Conservation (phyloP, 2,888 invertebrate species). For the Alsophila aescularia region DNA sequence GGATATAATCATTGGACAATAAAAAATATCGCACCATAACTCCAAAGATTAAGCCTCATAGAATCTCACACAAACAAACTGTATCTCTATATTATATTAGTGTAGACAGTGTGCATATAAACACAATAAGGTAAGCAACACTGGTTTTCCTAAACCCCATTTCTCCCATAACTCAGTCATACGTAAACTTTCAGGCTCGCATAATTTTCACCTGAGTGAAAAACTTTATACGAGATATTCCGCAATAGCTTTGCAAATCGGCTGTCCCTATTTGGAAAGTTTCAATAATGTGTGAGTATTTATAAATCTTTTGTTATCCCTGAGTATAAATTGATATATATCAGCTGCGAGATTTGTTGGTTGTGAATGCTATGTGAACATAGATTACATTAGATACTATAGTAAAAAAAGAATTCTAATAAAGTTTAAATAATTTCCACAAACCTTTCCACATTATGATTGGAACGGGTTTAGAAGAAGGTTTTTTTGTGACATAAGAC, state of each 20-base stretch:
- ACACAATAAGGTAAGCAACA: constrained; percentile 22
- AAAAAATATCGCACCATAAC: background rate
- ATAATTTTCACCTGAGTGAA: constrained; percentile 89
- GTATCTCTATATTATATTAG: constrained; percentile 12
- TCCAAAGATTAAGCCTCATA: background rate
- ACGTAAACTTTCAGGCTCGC: constrained; percentile 76
- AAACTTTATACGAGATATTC: constrained; percentile 91
- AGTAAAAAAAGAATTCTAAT: no score
- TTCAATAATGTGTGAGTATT: constrained; percentile 88
- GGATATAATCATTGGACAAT: no score
- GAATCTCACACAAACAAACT: background rate
- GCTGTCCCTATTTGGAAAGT: constrained; percentile 90
- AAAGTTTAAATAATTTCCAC: no score
- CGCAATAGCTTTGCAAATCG: constrained; percentile 90
- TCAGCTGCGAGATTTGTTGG: background rate
- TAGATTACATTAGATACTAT: no score
- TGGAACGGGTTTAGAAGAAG: no score
- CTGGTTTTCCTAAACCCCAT: constrained; percentile 19
- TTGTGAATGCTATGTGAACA: no score
- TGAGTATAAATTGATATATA: background rate
- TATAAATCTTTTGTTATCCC: background rate
- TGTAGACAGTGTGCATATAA: constrained; percentile 15
- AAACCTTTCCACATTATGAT: no score
- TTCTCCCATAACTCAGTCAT: constrained; percentile 23
- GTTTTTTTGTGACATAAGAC: no score